These are phyloP conservation scores for Porites rus DNA, from an alignment of 92 coral and sea anemone species.

Conservation along the genomic window DNA sequence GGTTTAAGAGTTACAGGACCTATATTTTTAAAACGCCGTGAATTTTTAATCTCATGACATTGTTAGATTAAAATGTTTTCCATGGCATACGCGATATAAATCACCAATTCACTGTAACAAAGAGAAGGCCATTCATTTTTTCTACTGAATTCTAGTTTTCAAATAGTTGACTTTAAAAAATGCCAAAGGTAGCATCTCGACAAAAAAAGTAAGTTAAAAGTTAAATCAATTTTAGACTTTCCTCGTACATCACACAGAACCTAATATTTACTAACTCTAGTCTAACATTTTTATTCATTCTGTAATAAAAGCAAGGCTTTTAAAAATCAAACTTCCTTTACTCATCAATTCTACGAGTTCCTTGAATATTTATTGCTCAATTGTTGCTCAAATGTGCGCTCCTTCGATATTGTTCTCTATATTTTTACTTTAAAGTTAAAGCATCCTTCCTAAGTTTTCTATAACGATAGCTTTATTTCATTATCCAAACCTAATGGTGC, in stretches of 20 bases:
- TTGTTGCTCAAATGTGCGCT: not conserved
- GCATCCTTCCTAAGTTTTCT: not conserved
- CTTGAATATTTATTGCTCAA: not conserved
- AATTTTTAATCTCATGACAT: not conserved
- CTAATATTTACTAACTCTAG: not conserved
- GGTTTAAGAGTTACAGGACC: not conserved
- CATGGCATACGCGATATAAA: not conserved
- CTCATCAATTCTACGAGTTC: too few species aligned
- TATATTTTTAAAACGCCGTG: not conserved
- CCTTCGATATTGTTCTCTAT: constrained; percentile 3
- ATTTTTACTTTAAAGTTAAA: not conserved
- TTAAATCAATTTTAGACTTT: not conserved
- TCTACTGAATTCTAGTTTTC: not conserved
- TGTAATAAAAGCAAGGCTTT: not conserved
- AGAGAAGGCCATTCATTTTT: not conserved
- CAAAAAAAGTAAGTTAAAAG: not conserved
- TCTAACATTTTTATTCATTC: not conserved
- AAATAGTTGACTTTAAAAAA: not conserved
- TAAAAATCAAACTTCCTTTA: not conserved
- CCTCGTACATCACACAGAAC: not conserved
- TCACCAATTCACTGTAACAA: not conserved
- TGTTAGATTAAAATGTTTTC: not conserved
- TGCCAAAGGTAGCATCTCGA: not conserved
- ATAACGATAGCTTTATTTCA: not conserved
- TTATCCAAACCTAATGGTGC: not conserved